Evolutionary conservation across 2,888 invertebrate genomes (phyloP).

Genomic region (Melieria picta): DNA sequence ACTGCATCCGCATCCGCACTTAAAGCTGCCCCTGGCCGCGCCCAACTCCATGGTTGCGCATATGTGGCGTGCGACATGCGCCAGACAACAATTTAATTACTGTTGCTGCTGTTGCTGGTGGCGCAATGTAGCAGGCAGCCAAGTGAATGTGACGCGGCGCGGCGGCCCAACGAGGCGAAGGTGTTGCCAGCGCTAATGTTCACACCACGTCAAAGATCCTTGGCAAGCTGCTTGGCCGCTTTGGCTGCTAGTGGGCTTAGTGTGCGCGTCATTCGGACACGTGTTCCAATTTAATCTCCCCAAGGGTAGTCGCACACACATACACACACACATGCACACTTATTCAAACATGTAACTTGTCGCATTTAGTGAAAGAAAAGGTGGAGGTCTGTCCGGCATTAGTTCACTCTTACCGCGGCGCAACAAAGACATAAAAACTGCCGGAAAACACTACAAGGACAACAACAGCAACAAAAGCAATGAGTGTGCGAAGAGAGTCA

Average conservation of each 20-base stretch:
- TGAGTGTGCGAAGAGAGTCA: no score
- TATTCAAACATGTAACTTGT: background rate
- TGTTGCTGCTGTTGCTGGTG: slow-evolving; percentile 12
- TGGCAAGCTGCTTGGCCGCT: no score
- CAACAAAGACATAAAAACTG: no score
- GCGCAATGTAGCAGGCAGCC: slow-evolving; percentile 24
- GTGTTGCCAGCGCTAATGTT: slow-evolving; percentile 44
- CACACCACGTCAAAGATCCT: slow-evolving; percentile 52
- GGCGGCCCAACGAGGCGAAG: no score
- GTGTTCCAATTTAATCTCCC: slow-evolving; percentile 27
- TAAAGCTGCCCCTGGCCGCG: no score
- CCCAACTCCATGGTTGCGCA: no score
- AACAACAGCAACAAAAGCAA: background rate
- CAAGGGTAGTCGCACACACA: background rate
- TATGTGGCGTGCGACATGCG: slow-evolving; percentile 31
- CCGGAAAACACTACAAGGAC: background rate
- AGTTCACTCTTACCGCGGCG: no score
- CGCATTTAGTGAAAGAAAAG: no score
- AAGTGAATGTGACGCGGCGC: slow-evolving; percentile 13
- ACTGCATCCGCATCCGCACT: no score
- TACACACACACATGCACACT: background rate
- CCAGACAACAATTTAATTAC: slow-evolving; percentile 53
- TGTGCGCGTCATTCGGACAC: slow-evolving; percentile 10
- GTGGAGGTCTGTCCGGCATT: no score
- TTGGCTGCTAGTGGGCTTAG: background rate